A percentile compares a stretch with the other conserved stretches of the same genome.
These are phyloP conservation scores for Cladopsammia gracilis DNA, from an alignment of 64 coral and sea anemone species.

Conservation along the genomic window DNA sequence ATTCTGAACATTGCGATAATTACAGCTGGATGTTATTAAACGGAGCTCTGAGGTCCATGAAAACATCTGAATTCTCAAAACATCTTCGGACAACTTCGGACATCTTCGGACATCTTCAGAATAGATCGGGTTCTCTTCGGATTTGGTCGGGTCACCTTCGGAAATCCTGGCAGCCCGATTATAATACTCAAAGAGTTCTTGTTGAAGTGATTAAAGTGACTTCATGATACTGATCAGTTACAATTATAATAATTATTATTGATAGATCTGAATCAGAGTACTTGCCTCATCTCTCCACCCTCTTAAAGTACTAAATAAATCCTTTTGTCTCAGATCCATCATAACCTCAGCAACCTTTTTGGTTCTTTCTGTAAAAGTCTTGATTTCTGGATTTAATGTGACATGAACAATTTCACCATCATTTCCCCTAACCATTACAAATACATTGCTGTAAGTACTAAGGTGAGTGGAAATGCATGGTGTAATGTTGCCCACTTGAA, in stretches of 20 bases:
- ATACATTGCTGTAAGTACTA: constrained; percentile 61
- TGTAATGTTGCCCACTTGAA: constrained; percentile 67
- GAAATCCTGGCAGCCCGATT: no score
- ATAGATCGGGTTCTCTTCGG: no score
- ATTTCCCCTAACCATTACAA: constrained; percentile 19
- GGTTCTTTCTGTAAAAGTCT: constrained; percentile 79
- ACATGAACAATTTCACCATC: constrained; percentile 63
- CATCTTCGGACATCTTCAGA: no score
- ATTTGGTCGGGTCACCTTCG: no score
- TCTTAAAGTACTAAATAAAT: constrained; percentile 63
- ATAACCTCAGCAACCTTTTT: constrained; percentile 79
- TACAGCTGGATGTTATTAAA: no score
- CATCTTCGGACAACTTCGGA: no score
- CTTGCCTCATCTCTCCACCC: constrained; percentile 95
- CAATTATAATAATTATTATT: background rate
- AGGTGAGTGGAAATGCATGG: constrained; percentile 44
- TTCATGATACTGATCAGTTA: background rate
- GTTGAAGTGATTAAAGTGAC: no score
- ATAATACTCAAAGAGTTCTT: no score
- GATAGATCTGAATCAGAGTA: background rate
- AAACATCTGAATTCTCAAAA: no score
- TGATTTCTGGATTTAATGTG: constrained; percentile 64
- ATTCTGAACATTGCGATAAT: no score
- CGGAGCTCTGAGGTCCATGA: no score
- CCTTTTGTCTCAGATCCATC: constrained; percentile 74